A percentile compares a stretch with the other conserved stretches of the same genome.
These are phyloP conservation scores for Bothrops jararaca DNA, from an alignment of 2,113 vertebrate genomes.

Conservation along the genomic window DNA sequence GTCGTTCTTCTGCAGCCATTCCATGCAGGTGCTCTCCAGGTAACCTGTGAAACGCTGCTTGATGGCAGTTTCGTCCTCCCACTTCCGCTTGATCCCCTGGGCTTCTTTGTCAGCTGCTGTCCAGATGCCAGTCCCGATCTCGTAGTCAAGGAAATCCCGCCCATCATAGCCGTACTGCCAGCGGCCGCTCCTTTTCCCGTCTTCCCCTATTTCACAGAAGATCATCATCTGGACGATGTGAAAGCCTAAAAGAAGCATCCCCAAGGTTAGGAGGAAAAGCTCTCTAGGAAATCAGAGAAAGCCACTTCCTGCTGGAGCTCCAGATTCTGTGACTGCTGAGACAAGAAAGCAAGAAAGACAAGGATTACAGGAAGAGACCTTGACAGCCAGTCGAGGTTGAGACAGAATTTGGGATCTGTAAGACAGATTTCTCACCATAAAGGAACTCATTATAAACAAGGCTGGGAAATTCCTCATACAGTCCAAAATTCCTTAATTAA, in stretches of 20 bases:
- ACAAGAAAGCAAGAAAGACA: neutral
- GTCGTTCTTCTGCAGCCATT: neutral
- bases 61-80: rapidly evolving
- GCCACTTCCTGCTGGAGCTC: neutral
- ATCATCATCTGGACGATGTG: neutral
- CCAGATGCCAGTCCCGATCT: neutral
- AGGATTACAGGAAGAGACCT: neutral
- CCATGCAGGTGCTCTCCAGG: neutral
- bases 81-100: neutral
- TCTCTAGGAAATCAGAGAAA: neutral
- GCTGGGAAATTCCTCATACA: neutral
- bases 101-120: neutral
- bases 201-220: neutral
- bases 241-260: neutral
- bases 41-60: neutral
- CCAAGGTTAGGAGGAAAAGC: no score
- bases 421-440: neutral
- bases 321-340: neutral
- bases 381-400: neutral
- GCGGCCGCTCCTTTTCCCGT: neutral
- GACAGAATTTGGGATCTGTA: neutral
- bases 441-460: neutral
- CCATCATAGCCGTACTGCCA: neutral
- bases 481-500: neutral
- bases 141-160: neutral